A percentile compares a stretch with the other conserved stretches of the same genome.
Conservation (phyloP, 1,140 invertebrate species). For the Scaptomyza pallida region DNA sequence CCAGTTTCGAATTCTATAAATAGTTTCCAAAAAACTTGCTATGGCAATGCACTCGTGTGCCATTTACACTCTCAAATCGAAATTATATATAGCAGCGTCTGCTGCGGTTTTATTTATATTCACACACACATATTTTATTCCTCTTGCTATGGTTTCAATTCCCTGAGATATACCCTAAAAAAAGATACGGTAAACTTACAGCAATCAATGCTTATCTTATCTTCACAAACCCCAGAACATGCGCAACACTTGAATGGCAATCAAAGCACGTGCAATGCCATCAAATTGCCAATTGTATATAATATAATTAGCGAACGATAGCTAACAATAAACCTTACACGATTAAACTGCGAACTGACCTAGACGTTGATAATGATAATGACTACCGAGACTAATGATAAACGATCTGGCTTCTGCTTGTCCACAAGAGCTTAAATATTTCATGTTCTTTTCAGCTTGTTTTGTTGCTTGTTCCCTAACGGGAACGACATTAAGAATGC, state of each 20-base stretch:
- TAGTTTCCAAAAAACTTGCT: slow-evolving; percentile 42
- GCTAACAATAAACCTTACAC: slow-evolving; percentile 5
- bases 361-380: slow-evolving; percentile 39
- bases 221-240: background rate
- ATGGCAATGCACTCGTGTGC: slow-evolving; percentile 74
- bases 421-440: slow-evolving; percentile 5
- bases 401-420: slow-evolving; percentile 5
- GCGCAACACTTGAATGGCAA: slow-evolving; percentile 23
- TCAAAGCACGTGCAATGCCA: slow-evolving; percentile 53
- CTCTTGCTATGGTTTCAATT: slow-evolving; percentile 3
- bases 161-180: background rate
- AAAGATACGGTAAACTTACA: too few relatives aligned
- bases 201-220: slow-evolving; percentile 40
- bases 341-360: slow-evolving; percentile 55
- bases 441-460: slow-evolving; percentile 13
- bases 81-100: slow-evolving; percentile 38
- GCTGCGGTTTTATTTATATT: slow-evolving; percentile 37
- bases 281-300: slow-evolving; percentile 50
- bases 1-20: slow-evolving; percentile 52
- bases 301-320: slow-evolving; percentile 64
- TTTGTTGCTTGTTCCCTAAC: slow-evolving; percentile 42
- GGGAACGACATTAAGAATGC: slow-evolving; percentile 36
- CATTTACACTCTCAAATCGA: slow-evolving; percentile 50
- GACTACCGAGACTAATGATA: slow-evolving; percentile 39
- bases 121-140: slow-evolving; percentile 21